phyloP scores from a whole-genome alignment of 2,888 invertebrate species.

The Drosophila cyrtoloma region DNA sequence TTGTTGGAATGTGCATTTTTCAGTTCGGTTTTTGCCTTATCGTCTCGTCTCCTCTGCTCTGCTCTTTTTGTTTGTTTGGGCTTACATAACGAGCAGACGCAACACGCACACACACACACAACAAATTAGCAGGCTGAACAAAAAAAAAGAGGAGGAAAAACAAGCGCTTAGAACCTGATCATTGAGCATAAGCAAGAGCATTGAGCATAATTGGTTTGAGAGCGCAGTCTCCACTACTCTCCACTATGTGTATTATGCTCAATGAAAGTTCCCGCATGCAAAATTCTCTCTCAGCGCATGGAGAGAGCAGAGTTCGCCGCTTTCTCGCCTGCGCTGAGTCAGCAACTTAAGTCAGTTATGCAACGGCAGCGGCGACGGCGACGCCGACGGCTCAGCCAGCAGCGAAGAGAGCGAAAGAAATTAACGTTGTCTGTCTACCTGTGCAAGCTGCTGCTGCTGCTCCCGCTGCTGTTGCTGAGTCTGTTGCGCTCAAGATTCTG shows the following conservation, averaged over 20 bases:
- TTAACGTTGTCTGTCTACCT: constrained; percentile 20
- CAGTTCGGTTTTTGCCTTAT: constrained; percentile 32
- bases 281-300: background rate
- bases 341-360: constrained; percentile 58
- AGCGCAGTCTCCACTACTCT: constrained; percentile 23
- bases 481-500: constrained; percentile 63
- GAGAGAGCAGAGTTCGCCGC: background rate
- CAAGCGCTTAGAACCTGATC: constrained; percentile 35
- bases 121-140: constrained; percentile 41
- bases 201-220: constrained; percentile 14
- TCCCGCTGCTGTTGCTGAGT: background rate
- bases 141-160: background rate
- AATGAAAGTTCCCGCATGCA: constrained; percentile 2
- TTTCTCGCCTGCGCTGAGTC: constrained; percentile 15
- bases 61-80: background rate
- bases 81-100: constrained; percentile 40
- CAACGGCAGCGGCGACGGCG: constrained; percentile 35
- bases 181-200: background rate
- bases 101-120: constrained; percentile 7
- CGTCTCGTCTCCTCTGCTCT: constrained; percentile 1
- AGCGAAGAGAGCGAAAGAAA: constrained; percentile 18
- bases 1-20: constrained; percentile 36
- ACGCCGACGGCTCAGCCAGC: background rate
- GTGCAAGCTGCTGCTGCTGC: background rate
- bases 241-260: constrained; percentile 4